Percentiles rank a stretch among this genome's conserved stretches.
phyloP scores from a whole-genome alignment of 2,113 vertebrate genomes.

The Lagopus muta region DNA sequence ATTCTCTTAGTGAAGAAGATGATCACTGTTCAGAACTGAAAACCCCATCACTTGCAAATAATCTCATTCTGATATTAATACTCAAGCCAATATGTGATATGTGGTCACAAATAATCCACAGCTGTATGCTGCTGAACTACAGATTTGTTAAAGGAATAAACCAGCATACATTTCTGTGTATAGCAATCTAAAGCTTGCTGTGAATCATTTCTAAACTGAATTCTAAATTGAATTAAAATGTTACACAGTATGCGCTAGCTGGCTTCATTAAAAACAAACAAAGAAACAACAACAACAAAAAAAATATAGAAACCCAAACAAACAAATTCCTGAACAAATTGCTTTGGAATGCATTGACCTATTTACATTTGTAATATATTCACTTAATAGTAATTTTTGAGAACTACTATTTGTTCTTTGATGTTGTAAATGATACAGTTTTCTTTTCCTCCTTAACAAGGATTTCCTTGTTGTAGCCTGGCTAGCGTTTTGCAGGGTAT shows the following conservation, averaged over 20 bases:
- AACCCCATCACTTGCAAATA: slow-evolving; percentile 26
- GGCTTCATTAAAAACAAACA: background rate
- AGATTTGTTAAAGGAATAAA: background rate
- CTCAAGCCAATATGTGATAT: background rate
- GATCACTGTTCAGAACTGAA: slow-evolving; percentile 23
- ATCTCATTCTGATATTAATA: slow-evolving; percentile 2
- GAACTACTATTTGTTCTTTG: background rate
- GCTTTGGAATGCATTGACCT: background rate
- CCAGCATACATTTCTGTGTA: background rate
- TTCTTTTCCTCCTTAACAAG: background rate
- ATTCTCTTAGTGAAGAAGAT: background rate
- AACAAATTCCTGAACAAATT: slow-evolving; percentile 14
- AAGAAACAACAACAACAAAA: too few relatives aligned
- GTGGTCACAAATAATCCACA: background rate
- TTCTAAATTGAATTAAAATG: slow-evolving; percentile 8
- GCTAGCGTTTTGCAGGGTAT: background rate
- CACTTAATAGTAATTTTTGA: background rate
- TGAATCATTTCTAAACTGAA: background rate
- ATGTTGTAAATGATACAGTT: background rate
- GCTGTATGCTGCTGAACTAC: background rate
- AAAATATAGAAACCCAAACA: background rate
- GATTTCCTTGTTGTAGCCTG: background rate
- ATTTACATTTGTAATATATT: background rate
- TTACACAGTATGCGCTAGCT: background rate
- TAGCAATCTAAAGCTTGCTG: background rate